Evolutionary conservation across 2,113 vertebrate species (phyloP).

Genomic region (Pelmatolapia mariae): DNA sequence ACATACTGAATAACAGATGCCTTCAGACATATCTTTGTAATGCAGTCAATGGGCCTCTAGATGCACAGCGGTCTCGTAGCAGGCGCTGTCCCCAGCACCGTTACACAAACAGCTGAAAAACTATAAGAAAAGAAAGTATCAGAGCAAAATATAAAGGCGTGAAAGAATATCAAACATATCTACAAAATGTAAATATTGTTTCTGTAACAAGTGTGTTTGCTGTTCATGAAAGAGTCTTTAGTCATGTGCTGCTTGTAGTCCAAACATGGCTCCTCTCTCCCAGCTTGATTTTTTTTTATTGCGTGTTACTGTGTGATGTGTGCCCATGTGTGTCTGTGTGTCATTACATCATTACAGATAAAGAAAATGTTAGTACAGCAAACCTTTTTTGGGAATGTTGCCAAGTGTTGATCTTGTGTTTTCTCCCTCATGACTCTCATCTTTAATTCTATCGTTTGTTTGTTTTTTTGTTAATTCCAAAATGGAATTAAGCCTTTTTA

Average conservation of each 20-base stretch:
- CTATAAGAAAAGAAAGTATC: background rate
- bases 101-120: background rate
- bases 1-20: slow-evolving; percentile 3
- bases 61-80: background rate
- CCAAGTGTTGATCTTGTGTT: slow-evolving; percentile 23
- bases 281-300: background rate
- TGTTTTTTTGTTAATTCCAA: background rate
- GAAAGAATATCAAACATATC: background rate
- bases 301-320: background rate
- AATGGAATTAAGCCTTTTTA: background rate
- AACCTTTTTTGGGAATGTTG: slow-evolving; percentile 16
- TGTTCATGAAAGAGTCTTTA: background rate
- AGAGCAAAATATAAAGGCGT: background rate
- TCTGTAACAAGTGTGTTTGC: background rate
- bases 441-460: background rate
- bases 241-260: background rate
- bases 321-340: background rate
- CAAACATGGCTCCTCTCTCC: slow-evolving; percentile 8
- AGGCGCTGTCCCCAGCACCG: background rate
- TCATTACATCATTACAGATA: background rate
- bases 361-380: slow-evolving; percentile 11
- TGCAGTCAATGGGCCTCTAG: background rate
- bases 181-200: background rate
- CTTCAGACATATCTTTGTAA: background rate
- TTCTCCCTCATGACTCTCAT: background rate